Evolutionary conservation across 2,888 invertebrate species (phyloP).

Genomic region (Lordiphosa fenestrarum): DNA sequence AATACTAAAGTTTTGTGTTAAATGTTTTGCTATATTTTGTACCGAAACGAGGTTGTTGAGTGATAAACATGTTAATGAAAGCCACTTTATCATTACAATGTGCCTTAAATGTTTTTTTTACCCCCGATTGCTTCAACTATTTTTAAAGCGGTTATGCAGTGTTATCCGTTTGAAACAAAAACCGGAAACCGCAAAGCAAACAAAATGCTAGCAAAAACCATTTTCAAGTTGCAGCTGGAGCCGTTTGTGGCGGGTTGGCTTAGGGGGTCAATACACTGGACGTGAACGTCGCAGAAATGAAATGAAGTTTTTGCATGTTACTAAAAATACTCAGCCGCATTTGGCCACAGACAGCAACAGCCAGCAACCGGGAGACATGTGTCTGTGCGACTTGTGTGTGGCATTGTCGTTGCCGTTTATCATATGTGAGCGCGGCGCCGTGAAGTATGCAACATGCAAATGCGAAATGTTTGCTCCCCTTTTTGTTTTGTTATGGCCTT

Average conservation of each 20-base stretch:
- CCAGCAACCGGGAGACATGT: constrained; percentile 18
- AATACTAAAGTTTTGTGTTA: too few relatives aligned
- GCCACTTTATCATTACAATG: too few relatives aligned
- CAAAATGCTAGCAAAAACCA: constrained; percentile 70
- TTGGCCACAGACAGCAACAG: constrained; percentile 30
- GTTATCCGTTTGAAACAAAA: constrained; percentile 61
- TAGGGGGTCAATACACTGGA: constrained; percentile 67
- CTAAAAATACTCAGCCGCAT: constrained; percentile 68
- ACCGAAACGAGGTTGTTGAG: constrained; percentile 4
- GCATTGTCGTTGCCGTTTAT: constrained; percentile 65
- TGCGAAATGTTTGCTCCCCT: constrained; percentile 39
- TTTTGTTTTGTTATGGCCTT: constrained; percentile 28
- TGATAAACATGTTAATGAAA: too few relatives aligned
- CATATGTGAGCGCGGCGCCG: constrained; percentile 56
- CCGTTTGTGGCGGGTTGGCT: constrained; percentile 8
- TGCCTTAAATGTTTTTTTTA: too few relatives aligned
- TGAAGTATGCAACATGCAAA: constrained; percentile 73
- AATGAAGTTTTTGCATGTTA: constrained; percentile 69
- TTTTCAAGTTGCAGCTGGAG: constrained; percentile 39
- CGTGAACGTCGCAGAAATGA: constrained; percentile 52
- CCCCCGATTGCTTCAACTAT: not conserved
- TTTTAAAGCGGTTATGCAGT: constrained; percentile 58
- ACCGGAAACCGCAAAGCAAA: constrained; percentile 72
- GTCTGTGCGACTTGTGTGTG: constrained; percentile 28
- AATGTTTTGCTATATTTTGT: constrained; percentile 29